These are phyloP conservation scores for Eupithecia subfuscata DNA, from an alignment of 2,888 invertebrate species.

Conservation along the genomic window DNA sequence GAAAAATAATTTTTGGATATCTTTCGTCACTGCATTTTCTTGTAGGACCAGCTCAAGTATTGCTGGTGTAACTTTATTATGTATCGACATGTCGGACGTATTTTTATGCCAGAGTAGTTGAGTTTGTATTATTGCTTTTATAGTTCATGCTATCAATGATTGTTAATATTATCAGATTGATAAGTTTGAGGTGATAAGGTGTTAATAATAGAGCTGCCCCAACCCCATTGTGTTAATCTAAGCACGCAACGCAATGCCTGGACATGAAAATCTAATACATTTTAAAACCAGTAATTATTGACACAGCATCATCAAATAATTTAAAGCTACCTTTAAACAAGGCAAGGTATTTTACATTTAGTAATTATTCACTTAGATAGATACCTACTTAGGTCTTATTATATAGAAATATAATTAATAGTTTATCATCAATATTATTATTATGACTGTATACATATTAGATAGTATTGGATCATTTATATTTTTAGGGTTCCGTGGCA, in stretches of 20 bases:
- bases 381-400: too few relatives aligned
- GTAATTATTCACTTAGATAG: too few relatives aligned
- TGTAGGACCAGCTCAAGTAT: neutral
- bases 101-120: neutral
- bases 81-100: neutral
- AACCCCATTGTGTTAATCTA: neutral
- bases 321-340: too few relatives aligned
- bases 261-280: too few relatives aligned
- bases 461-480: too few relatives aligned
- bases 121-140: neutral
- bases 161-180: neutral
- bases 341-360: too few relatives aligned
- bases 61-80: slow-evolving; percentile 4
- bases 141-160: neutral
- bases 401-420: too few relatives aligned
- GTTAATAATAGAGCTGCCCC: neutral
- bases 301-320: neutral
- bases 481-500: too few relatives aligned
- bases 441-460: too few relatives aligned
- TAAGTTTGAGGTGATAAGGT: neutral
- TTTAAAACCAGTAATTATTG: neutral
- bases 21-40: neutral
- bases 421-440: too few relatives aligned
- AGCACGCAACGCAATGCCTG: neutral
- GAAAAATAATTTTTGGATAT: neutral